Conservation (phyloP, 2,888 invertebrate species). For the Parnassius apollo region DNA sequence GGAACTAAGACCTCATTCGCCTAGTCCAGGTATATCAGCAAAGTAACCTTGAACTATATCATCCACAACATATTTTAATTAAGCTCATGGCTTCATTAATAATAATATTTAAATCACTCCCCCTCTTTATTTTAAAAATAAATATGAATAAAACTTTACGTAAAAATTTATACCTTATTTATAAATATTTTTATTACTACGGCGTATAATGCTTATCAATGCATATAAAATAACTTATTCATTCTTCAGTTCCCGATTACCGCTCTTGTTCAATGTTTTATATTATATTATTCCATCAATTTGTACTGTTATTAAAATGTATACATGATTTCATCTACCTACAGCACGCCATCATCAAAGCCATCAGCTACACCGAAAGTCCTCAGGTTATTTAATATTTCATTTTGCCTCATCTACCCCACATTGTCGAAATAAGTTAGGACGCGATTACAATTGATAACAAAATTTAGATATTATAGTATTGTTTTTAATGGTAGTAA, state of each 20-base stretch:
- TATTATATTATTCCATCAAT: neutral
- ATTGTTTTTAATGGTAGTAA: neutral
- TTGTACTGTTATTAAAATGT: slow-evolving; percentile 47
- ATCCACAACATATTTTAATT: no score
- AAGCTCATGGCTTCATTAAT: no score
- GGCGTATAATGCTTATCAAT: no score
- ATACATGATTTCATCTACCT: slow-evolving; percentile 72
- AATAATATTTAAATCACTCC: no score
- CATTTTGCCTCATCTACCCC: slow-evolving; percentile 47
- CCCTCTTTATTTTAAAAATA: no score
- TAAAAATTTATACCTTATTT: no score
- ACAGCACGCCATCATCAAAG: slow-evolving; percentile 79
- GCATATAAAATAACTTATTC: no score
- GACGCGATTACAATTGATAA: slow-evolving; percentile 4
- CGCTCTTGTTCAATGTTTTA: neutral
- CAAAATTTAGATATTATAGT: neutral
- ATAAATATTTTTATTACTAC: no score
- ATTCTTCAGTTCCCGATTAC: no score
- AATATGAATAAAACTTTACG: no score
- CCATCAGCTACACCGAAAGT: slow-evolving; percentile 79
- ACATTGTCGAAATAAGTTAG: slow-evolving; percentile 1
- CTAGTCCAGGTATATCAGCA: slow-evolving; percentile 82
- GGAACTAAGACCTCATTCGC: slow-evolving; percentile 90
- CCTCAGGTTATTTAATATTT: slow-evolving; percentile 71
- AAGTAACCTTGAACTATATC: neutral